Base-by-base conservation (phyloP, 2,888 invertebrate species). In the Leucozona laternaria region DNA sequence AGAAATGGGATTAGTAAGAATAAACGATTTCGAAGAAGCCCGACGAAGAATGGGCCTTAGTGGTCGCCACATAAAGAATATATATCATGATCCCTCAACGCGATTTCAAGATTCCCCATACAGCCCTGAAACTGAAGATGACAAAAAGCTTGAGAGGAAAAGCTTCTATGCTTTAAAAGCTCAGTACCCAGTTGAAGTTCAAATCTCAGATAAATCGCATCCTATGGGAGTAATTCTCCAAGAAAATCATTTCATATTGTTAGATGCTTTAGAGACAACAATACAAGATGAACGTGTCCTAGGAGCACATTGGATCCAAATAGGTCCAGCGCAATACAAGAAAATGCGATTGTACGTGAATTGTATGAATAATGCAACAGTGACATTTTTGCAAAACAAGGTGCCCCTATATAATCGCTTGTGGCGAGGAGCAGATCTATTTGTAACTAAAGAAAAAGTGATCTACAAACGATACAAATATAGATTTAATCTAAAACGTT, bases 11-110 rank as follows among this genome's bases (percentile, higher is more conserved):
- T 34, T 20, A 3, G 15, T 5, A 34, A 58, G 45, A 48, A 17
- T 6, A n/a, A 45, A 34, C 0, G n/a, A 45, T 10, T 72, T 72
- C 6, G 58, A 22, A 58, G 71, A 72, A 60, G 58, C 7, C 3
- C 48, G 72, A 2, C 25, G 25, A 22, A 58, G 34, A 72, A 45
- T 60, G 48, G 72, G 58, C 0, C n/a, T 58, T 11, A 13, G 15
- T 60, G 71, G 31, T 31, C 15, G 3, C 1, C 58, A 58, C 7
- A 37, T 11, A 7, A 6, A 1, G 5, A 20, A 11, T 17, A 17
- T 17, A 20, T 2, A 6, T 20, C 2, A 10, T 5, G 13, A 53
- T 15, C 37, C 58, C 1, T 3, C 3, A 5, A 4, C 50, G 0
- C 7, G 1, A 10, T 10, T 15, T 25, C 13, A 5, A 22, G 17